Percentiles rank a stretch among this genome's conserved stretches.
These are phyloP conservation scores for Helicolenus hilgendorfi DNA, from an alignment of 2,797 vertebrate genomes.

Conservation along the genomic window DNA sequence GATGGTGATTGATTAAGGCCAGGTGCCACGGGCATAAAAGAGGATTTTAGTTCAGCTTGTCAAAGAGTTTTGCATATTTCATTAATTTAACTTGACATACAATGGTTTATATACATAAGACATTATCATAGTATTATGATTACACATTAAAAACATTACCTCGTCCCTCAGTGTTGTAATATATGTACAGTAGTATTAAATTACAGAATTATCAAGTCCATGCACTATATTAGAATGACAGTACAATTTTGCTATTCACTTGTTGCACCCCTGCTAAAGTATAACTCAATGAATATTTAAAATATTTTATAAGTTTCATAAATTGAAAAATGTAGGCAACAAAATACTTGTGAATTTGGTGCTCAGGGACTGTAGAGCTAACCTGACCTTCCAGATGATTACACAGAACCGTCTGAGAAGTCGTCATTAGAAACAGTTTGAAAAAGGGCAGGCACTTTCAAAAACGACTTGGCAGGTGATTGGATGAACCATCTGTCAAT, in stretches of 20 bases:
- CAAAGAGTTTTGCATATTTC: conserved; percentile 6
- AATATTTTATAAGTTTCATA: not conserved
- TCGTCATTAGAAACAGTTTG: no score
- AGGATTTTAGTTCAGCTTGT: conserved; percentile 8
- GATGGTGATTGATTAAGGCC: conserved; percentile 44
- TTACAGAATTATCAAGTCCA: not conserved
- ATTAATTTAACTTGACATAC: not conserved
- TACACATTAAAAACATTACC: not conserved
- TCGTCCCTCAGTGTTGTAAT: not conserved
- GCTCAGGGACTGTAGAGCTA: not conserved
- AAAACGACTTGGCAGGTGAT: no score
- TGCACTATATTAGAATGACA: not conserved
- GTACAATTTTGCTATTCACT: not conserved
- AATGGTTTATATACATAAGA: not conserved
- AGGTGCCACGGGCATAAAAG: not conserved
- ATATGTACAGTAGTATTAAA: not conserved
- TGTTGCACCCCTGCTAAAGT: not conserved
- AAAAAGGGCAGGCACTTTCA: no score
- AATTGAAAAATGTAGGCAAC: not conserved
- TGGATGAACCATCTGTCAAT: no score
- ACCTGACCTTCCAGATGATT: no score
- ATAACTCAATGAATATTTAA: not conserved
- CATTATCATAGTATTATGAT: not conserved
- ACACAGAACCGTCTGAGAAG: no score
- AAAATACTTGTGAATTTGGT: not conserved